phyloP scores from a whole-genome alignment of 2,888 invertebrate genomes.

The Teleiodes luculella region DNA sequence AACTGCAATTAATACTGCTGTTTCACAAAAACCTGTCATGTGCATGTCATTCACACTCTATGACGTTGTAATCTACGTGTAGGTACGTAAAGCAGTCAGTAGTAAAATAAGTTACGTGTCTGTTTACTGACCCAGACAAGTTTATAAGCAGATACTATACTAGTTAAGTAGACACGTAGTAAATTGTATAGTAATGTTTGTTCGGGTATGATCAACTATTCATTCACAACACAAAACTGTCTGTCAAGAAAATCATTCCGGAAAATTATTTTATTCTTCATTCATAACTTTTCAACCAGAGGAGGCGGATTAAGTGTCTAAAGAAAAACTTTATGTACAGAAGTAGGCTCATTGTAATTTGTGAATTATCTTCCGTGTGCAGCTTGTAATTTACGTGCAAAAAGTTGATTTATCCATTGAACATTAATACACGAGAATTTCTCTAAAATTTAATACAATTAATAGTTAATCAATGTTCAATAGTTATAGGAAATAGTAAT shows the following conservation, averaged over 20 bases:
- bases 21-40: constrained; percentile 39
- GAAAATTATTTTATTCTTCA: constrained; percentile 1
- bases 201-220: constrained; percentile 15
- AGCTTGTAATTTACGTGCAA: no score
- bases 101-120: constrained; percentile 51
- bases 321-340: no score
- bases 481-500: no score
- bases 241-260: constrained; percentile 11
- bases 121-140: constrained; percentile 44
- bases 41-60: constrained; percentile 62
- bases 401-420: no score
- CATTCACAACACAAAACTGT: constrained; percentile 12
- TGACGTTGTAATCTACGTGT: constrained; percentile 48
- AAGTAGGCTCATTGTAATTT: no score
- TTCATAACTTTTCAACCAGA: background rate
- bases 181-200: constrained; percentile 18
- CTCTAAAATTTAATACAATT: no score
- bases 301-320: background rate
- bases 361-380: no score
- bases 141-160: constrained; percentile 31
- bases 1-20: constrained; percentile 4
- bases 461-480: no score
- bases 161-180: constrained; percentile 14
- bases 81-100: constrained; percentile 35
- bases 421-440: no score